Conservation (phyloP, 2,113 vertebrate species). For the Leptocoma aspasia region DNA sequence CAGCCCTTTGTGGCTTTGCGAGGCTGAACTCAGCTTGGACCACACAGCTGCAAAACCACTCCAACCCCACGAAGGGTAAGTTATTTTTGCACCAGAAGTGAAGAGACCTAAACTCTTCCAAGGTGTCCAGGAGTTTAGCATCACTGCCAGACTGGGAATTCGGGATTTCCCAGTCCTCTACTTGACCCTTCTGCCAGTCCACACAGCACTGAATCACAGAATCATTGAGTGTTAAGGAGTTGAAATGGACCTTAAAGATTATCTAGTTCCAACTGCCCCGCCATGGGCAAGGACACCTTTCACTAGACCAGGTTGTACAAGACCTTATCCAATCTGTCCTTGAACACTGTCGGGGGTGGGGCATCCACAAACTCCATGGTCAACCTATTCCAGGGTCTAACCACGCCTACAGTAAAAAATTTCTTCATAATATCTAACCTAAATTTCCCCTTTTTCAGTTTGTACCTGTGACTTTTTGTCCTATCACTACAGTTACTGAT, state of each 20-base stretch:
- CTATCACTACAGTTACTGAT: neutral
- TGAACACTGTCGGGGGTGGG: rapidly evolving
- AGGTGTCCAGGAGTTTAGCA: neutral
- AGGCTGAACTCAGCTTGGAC: neutral
- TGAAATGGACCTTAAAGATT: neutral
- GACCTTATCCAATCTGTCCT: neutral
- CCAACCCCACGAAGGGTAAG: rapidly evolving
- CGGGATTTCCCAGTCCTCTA: neutral
- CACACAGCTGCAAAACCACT: neutral
- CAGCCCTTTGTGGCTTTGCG: neutral
- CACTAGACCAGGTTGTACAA: neutral
- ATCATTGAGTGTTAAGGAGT: neutral
- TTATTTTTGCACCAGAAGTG: neutral
- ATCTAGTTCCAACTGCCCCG: neutral
- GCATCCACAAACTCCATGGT: neutral
- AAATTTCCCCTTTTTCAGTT: neutral
- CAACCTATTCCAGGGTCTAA: neutral
- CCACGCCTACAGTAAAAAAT: neutral
- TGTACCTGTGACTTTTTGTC: neutral
- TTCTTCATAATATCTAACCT: neutral
- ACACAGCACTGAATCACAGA: neutral
- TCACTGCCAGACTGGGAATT: neutral
- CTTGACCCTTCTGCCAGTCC: neutral
- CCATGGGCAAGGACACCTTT: neutral
- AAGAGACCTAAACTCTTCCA: neutral